Evolutionary conservation across 1,140 invertebrate genomes (phyloP).

Genomic region (Drosophila yakuba): DNA sequence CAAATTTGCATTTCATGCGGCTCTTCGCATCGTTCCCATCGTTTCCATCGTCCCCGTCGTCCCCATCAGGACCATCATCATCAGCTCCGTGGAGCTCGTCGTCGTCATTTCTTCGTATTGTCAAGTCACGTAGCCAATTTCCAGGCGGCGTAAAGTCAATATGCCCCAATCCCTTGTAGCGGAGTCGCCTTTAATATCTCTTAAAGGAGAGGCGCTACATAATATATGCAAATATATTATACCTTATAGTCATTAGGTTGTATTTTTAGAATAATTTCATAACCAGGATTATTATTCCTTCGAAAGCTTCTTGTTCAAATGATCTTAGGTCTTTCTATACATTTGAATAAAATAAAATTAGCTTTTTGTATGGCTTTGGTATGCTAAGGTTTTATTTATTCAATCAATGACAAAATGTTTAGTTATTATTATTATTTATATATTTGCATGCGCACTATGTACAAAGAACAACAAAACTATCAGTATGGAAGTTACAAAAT

Average conservation of each 20-base stretch:
- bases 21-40: conserved; percentile 40
- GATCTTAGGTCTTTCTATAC: too few relatives aligned
- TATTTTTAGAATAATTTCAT: neutral
- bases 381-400: too few relatives aligned
- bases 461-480: too few relatives aligned
- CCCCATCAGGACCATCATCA: conserved; percentile 24
- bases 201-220: conserved; percentile 17
- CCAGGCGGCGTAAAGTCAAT: conserved; percentile 70
- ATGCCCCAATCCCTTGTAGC: conserved; percentile 56
- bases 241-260: conserved; percentile 12
- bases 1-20: conserved; percentile 80
- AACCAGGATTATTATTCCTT: too few relatives aligned
- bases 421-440: too few relatives aligned
- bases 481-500: too few relatives aligned
- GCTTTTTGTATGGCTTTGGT: too few relatives aligned
- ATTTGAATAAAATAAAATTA: too few relatives aligned
- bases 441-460: too few relatives aligned
- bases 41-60: conserved; percentile 44
- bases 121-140: conserved; percentile 82
- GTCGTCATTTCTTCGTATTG: conserved; percentile 58
- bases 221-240: conserved; percentile 14
- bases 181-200: conserved; percentile 9
- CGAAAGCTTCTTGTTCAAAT: too few relatives aligned
- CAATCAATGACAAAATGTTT: too few relatives aligned
- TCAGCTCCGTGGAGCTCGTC: conserved; percentile 37